Evolutionary conservation across 2,113 vertebrate genomes (phyloP).

Genomic region (Dissostichus mawsoni): DNA sequence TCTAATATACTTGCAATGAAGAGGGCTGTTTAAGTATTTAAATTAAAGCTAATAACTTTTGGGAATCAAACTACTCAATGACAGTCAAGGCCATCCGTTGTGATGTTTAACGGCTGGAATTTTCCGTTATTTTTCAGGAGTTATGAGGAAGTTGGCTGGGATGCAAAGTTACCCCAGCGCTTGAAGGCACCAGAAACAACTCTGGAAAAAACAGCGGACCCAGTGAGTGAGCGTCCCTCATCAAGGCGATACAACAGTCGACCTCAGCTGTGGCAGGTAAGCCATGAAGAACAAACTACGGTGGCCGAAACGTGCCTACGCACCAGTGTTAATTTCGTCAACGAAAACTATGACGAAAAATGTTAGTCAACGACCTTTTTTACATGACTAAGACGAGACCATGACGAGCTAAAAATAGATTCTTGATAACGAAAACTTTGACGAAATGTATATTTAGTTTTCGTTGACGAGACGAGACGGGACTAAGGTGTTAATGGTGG

Average conservation of each 20-base stretch:
- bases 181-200: constrained; percentile 67
- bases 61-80: constrained; percentile 41
- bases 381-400: no score
- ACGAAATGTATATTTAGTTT: no score
- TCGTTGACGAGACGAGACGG: no score
- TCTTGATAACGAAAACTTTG: no score
- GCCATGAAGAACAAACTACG: constrained; percentile 6
- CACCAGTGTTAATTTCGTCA: no score
- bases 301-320: neutral
- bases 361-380: no score
- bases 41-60: constrained; percentile 33
- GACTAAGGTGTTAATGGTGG: no score
- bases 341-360: no score
- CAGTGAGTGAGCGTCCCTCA: constrained; percentile 70
- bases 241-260: constrained; percentile 68
- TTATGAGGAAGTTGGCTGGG: constrained; percentile 81
- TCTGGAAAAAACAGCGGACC: constrained; percentile 74
- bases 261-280: constrained; percentile 82
- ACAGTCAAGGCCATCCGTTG: neutral
- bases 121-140: constrained; percentile 55
- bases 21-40: constrained; percentile 31
- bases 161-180: constrained; percentile 75
- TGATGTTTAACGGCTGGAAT: neutral
- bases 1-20: constrained; percentile 19
- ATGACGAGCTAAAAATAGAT: no score